Base-by-base conservation (phyloP, 1,140 invertebrate genomes). In the Stenopsyche tienmushanensis region DNA sequence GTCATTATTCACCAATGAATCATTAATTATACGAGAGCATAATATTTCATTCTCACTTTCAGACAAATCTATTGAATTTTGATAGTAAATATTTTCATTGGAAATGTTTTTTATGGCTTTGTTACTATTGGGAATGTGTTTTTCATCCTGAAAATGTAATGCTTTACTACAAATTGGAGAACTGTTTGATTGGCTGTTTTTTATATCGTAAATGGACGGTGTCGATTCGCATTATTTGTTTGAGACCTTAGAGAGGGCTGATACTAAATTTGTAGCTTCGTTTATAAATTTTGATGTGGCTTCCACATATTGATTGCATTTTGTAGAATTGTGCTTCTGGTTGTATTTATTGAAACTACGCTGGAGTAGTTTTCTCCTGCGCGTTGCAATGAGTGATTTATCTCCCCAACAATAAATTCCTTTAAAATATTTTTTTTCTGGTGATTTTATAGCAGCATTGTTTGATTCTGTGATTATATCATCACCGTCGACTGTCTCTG, bases 21-120 rank as follows among this genome's bases (percentile, higher is more conserved):
- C 64, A 62, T 66, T 70, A 70, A 70, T 66, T 29, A 60, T 63
- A 70, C 18, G 67, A 70, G 64, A 67, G 65, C 65, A 44, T n/a
- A n/a, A n/a, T n/a, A n/a, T n/a, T n/a, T n/a, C n/a, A n/a, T n/a
- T n/a, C n/a, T n/a, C n/a, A n/a, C n/a, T n/a, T 7, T 62, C 53
- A 24, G 8, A 26, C 8, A 21, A 57, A 23, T 57, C 34, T 3
- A 57, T 20, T 2, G 23, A 15, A 34, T 29, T 57, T 57, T 44
- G 23, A 53, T 3, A 53, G n/a, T n/a, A n/a, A n/a, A n/a, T n/a
- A n/a, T n/a, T n/a, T n/a, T n/a, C n/a, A n/a, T n/a, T n/a, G n/a
- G n/a, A n/a, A n/a, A n/a, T n/a, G n/a, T n/a, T n/a, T n/a, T n/a
- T n/a, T n/a, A n/a, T n/a, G n/a, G n/a, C n/a, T n/a, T n/a, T n/a